Conservation (phyloP, 2,888 invertebrate genomes). For the Macropis europaea region DNA sequence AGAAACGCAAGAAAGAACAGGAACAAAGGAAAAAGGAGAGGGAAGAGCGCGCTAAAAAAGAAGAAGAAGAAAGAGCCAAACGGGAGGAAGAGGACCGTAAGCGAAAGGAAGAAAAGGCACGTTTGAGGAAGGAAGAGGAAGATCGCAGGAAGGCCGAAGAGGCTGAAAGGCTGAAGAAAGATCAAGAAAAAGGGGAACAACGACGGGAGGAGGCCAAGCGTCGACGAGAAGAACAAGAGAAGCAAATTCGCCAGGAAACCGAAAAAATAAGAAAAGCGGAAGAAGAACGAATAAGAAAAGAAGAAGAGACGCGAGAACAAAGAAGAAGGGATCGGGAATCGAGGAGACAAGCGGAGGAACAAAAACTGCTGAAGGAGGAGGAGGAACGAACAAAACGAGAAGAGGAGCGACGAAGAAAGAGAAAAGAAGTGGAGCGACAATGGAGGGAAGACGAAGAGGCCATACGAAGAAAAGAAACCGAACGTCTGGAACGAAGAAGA, state of each 20-base stretch:
- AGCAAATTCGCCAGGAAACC: slow-evolving; percentile 54
- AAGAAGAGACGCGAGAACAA: slow-evolving; percentile 57
- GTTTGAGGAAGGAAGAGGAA: slow-evolving; percentile 38
- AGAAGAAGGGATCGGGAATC: slow-evolving; percentile 31
- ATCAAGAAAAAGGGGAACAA: slow-evolving; percentile 39
- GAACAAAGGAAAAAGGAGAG: slow-evolving; percentile 60
- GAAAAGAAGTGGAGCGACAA: slow-evolving; percentile 42
- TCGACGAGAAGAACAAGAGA: slow-evolving; percentile 35
- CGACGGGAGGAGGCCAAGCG: slow-evolving; percentile 40
- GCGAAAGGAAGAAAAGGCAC: slow-evolving; percentile 58
- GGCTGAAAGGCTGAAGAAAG: slow-evolving; percentile 32
- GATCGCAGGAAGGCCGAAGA: slow-evolving; percentile 51
- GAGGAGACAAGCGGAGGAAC: slow-evolving; percentile 37
- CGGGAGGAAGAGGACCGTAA: slow-evolving; percentile 55
- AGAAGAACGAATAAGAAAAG: slow-evolving; percentile 57
- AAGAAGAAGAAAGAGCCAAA: slow-evolving; percentile 47
- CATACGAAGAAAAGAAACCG: slow-evolving; percentile 62
- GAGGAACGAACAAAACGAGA: slow-evolving; percentile 68
- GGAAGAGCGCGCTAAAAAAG: slow-evolving; percentile 65
- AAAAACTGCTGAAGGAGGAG: slow-evolving; percentile 68
- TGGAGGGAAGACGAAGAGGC: slow-evolving; percentile 50
- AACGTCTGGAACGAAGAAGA: slow-evolving; percentile 75
- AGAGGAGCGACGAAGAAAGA: slow-evolving; percentile 41
- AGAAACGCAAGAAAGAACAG: slow-evolving; percentile 33
- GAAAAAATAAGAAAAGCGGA: slow-evolving; percentile 39